Evolutionary conservation across 2,113 vertebrate species (phyloP).

Genomic region (Dasyurus viverrinus): DNA sequence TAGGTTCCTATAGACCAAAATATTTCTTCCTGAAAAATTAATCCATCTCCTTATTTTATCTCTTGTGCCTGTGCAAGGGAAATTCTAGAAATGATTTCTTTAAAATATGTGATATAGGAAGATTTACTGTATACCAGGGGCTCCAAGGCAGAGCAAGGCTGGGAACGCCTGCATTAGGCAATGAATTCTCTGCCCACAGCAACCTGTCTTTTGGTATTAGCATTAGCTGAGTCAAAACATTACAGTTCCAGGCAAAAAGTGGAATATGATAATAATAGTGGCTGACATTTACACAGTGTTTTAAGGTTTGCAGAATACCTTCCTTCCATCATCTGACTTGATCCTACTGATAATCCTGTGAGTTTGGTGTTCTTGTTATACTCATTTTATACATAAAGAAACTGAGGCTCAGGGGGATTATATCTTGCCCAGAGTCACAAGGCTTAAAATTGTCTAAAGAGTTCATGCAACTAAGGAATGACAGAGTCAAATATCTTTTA

Average conservation of each 20-base stretch:
- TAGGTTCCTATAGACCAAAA: background rate
- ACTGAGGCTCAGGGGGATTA: no score
- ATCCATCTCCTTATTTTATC: background rate
- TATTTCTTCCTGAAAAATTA: background rate
- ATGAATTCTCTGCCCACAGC: background rate
- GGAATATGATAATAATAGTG: background rate
- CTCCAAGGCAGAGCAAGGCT: background rate
- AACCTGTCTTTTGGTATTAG: background rate
- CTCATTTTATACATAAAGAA: background rate
- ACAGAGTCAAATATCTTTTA: background rate
- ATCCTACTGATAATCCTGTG: background rate
- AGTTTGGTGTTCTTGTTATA: background rate
- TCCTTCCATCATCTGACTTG: background rate
- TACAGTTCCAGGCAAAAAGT: background rate
- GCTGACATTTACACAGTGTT: background rate
- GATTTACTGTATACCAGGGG: background rate
- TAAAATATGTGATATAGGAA: background rate
- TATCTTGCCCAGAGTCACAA: no score
- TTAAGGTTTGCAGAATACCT: background rate
- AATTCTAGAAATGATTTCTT: background rate
- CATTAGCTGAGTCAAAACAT: background rate
- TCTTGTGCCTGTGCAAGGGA: background rate
- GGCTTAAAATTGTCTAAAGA: background rate
- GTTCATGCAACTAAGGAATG: background rate
- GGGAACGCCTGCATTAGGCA: background rate